Evolutionary conservation across 2,888 invertebrate genomes (phyloP), one percentile per base, ranked within the genome.

Genomic region (Tenthredo mesomela): DNA sequence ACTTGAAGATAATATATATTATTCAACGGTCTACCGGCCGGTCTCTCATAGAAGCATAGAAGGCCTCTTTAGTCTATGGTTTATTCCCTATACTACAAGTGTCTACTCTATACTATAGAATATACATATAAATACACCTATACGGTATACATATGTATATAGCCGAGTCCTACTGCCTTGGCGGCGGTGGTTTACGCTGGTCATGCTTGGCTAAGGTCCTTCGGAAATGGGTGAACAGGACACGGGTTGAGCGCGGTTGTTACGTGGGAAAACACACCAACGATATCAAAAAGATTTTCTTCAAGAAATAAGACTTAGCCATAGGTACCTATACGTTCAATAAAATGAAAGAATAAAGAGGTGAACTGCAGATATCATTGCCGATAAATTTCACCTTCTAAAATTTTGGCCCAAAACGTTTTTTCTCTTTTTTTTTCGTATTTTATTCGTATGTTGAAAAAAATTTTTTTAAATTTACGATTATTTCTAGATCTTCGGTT

Each of bases 141-240:
- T 21, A 70, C 37, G 37, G 21, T n/a, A 29, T n/a, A 43, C 21
- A 73, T 40, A 43, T n/a, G 2, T n/a, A 43, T 40, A 73, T 40
- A 43, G 5, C 47, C 18, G 77, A 77, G 77, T 77, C 54, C 77
- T 54, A 77, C 77, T 77, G 77, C 50, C 77, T 77, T 77, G 50
- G 77, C 77, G 50, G 29, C 77, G 80, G 77, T 77, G 77, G 80
- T 61, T 70, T 82, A 80, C 80, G 80, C 65, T 88, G 89, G 92
- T 92, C 91, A 92, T 91, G 92, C 90, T 92, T 92, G 90, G 91
- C 87, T 91, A 89, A 90, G 90, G 90, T 91, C 92, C 91, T 92
- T 92, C 91, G 89, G 91, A 92, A 92, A 92, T 92, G 91, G 92
- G 90, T 92, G 92, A 92, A 91, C 91, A 92, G 90, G 91, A 92